These are phyloP conservation scores for Drosophila parvula DNA, from an alignment of 1,140 invertebrate species.

Conservation along the genomic window DNA sequence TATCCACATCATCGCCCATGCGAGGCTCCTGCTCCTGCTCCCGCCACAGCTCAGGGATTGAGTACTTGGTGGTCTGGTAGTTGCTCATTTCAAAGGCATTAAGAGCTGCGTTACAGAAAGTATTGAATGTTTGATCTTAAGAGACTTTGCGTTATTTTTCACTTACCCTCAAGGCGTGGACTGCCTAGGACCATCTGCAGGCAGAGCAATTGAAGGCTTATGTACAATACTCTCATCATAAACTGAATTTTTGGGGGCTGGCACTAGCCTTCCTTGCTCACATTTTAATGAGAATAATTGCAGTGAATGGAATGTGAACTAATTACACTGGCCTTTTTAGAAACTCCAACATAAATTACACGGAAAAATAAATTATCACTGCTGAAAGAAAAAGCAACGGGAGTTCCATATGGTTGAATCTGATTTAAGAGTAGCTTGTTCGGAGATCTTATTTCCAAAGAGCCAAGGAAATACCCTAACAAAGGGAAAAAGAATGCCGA, in stretches of 20 bases:
- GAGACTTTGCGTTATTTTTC: not conserved
- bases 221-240: not conserved
- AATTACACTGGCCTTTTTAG: not conserved
- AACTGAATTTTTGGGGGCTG: not conserved
- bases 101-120: conserved; percentile 33
- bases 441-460: not conserved
- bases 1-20: not conserved
- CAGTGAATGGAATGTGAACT: not conserved
- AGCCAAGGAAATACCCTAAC: not conserved
- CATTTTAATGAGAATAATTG: conserved; percentile 1
- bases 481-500: not conserved
- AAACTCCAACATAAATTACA: too few species aligned
- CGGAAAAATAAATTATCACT: too few species aligned
- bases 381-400: not conserved
- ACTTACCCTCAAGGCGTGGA: conserved; percentile 34
- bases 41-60: conserved; percentile 44
- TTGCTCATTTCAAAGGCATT: conserved; percentile 57
- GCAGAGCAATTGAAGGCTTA: conserved; percentile 17
- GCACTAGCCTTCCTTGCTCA: not conserved
- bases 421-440: not conserved
- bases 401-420: not conserved
- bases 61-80: conserved; percentile 69
- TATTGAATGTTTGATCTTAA: not conserved
- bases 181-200: conserved; percentile 16
- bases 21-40: conserved; percentile 10